Evolutionary conservation across 2,797 vertebrate genomes (phyloP), one percentile per base, ranked within the genome.

Genomic region (Gymnodraco acuticeps): DNA sequence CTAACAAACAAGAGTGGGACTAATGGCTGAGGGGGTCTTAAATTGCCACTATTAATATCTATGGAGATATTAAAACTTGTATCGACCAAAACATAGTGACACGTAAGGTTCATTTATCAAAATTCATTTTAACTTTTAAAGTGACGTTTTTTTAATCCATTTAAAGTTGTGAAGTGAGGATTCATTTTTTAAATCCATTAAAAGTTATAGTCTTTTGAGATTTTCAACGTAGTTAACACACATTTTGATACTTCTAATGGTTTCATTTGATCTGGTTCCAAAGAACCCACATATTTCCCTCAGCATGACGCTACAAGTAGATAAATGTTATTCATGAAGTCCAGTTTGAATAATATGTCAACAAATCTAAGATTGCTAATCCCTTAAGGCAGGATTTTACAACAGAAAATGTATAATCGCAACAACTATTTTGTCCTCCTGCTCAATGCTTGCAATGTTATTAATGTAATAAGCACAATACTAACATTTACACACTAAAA

Each of bases 1-100:
- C 77, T 67, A 63, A 56, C 45, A 52, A 41, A 56, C 45, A 52
- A 41, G 42, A 67, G 66, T 46, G 56, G 60, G 74, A 64, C 70
- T 58, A 74, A 47, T 20, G 27, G 17, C 31, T 20, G 14, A 64
- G 23, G 17, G 19, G 52, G 19, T 10, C 27, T 20, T 60, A n/a
- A 10, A 53, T 38, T 52, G 11, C 52, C 31, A 7, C 52, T 6
- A 48, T 20, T 53, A 27, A 45, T 5, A 62, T 55, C 50, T 38
- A 14, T 10, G 41, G 33, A 41, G 46, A 58, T 12, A 58, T 19
- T 0, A 20, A 50, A 48, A 41, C 16, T 72, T 45, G 48, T 15
- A 10, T 56, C 6, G 5, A 5, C 27, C 3, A 42, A 13, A 27
- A 53, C 20, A 61, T 8, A 12, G 19, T 3, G 47, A 65, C 15